A percentile compares a stretch with the other conserved stretches of the same genome.
These are phyloP conservation scores for Ericerus pela DNA, from an alignment of 1,140 invertebrate species.

Conservation along the genomic window DNA sequence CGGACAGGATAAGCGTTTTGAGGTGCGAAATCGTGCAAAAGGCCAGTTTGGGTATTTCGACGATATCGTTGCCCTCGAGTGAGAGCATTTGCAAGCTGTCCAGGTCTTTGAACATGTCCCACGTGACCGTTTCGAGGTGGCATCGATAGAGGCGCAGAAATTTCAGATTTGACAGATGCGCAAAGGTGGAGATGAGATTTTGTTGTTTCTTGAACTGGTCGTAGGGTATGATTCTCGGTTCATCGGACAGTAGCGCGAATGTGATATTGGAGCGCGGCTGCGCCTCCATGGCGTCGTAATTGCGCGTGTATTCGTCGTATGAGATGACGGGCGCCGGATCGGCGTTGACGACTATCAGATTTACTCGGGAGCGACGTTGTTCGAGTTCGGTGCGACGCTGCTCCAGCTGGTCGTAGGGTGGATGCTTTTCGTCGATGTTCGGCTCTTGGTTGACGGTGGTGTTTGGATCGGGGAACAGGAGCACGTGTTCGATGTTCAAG, in stretches of 20 bases:
- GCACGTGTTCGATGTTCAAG: slow-evolving; percentile 12
- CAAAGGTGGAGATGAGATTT: slow-evolving; percentile 35
- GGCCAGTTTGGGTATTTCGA: slow-evolving; percentile 47
- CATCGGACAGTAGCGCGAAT: slow-evolving; percentile 11
- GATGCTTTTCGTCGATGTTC: background rate
- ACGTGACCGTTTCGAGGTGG: slow-evolving; percentile 41
- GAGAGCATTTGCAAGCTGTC: slow-evolving; percentile 41
- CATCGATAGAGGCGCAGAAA: slow-evolving; percentile 43
- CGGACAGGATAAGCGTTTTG: slow-evolving; percentile 42
- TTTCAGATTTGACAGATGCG: slow-evolving; percentile 37
- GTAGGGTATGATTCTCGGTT: slow-evolving; percentile 42
- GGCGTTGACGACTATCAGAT: too few species aligned
- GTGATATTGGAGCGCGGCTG: background rate
- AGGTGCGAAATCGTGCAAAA: slow-evolving; percentile 49
- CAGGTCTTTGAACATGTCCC: slow-evolving; percentile 53
- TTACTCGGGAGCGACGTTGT: too few species aligned
- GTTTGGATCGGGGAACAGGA: background rate
- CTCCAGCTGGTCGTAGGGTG: background rate
- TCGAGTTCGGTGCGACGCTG: too few species aligned
- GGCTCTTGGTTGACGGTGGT: too few species aligned
- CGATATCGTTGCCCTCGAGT: slow-evolving; percentile 43
- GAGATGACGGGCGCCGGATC: too few species aligned
- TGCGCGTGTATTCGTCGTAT: too few species aligned
- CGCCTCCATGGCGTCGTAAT: too few species aligned
- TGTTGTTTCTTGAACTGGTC: slow-evolving; percentile 37